Conservation (phyloP, 2,888 invertebrate species). For the Eremobia ochroleuca region DNA sequence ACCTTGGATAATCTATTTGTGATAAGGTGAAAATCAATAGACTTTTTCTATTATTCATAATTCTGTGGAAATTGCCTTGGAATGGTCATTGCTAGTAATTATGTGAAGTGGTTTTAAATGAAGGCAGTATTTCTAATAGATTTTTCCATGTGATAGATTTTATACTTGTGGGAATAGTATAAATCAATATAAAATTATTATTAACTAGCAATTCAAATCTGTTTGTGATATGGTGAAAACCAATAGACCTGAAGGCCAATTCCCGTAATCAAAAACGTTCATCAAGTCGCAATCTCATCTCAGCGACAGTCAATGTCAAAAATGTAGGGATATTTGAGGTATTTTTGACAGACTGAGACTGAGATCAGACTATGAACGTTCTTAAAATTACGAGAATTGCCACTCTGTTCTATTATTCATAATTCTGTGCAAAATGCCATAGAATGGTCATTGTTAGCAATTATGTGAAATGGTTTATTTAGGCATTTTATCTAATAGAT, state of each 20-base stretch:
- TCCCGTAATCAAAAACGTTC: no score
- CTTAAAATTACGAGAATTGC: no score
- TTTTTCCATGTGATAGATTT: conserved; percentile 6
- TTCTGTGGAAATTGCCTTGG: conserved; percentile 31
- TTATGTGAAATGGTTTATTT: conserved; percentile 14
- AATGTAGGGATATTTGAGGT: no score
- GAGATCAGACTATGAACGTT: no score
- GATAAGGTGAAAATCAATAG: conserved; percentile 49
- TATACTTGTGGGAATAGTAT: background rate
- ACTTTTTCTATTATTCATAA: conserved; percentile 47
- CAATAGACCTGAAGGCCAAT: background rate
- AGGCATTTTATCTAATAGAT: conserved; percentile 10
- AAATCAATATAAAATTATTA: background rate
- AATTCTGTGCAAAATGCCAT: conserved; percentile 30
- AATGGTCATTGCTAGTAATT: conserved; percentile 15
- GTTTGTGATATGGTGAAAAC: background rate
- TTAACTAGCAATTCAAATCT: no score
- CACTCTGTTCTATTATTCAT: conserved; percentile 54
- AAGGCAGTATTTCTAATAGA: conserved; percentile 18
- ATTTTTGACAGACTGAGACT: no score
- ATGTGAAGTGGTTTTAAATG: conserved; percentile 8
- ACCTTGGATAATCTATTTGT: conserved; percentile 46
- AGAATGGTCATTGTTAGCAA: conserved; percentile 6
- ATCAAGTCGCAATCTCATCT: no score
- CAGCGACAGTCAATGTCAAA: no score